Percentiles rank a stretch among this genome's conserved stretches.
Evolutionary conservation across 2,888 invertebrate species (phyloP).

Genomic region (Theodoxus fluviatilis): DNA sequence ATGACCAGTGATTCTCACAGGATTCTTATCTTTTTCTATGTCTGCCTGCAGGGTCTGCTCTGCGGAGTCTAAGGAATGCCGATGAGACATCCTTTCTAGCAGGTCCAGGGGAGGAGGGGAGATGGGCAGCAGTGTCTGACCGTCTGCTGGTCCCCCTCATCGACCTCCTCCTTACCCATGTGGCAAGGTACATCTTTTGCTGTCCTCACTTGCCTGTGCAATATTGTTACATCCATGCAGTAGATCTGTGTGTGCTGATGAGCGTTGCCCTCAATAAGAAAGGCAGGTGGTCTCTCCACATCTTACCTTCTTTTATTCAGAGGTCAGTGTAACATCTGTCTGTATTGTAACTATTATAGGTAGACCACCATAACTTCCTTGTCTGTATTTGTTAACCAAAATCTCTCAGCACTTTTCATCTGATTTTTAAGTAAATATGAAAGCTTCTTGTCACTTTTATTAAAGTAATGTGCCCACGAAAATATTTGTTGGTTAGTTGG

Average conservation of each 20-base stretch:
- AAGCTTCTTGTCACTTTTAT: too few relatives aligned
- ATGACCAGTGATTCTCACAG: too few relatives aligned
- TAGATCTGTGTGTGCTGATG: not conserved
- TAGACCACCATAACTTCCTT: too few relatives aligned
- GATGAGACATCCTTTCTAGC: constrained; percentile 39
- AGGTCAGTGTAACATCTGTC: not conserved
- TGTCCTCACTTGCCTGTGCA: too few relatives aligned
- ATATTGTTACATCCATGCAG: not conserved
- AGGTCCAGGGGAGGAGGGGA: constrained; percentile 48
- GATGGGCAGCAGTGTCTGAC: constrained; percentile 61
- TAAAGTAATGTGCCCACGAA: too few relatives aligned
- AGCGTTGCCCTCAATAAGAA: not conserved
- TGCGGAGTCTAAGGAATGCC: constrained; percentile 48
- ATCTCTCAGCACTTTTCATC: too few relatives aligned
- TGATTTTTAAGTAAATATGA: too few relatives aligned
- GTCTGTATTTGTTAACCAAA: too few relatives aligned
- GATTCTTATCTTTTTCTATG: not conserved
- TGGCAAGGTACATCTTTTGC: constrained; percentile 68
- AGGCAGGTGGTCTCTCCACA: not conserved
- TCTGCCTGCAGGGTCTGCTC: constrained; percentile 62
- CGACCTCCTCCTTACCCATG: constrained; percentile 75
- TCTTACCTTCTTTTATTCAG: not conserved
- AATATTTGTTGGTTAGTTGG: too few relatives aligned
- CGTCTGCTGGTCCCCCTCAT: constrained; percentile 69
- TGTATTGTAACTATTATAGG: too few relatives aligned